A percentile compares a stretch with the other conserved stretches of the same genome.
phyloP scores from a whole-genome alignment of 1,140 invertebrate species.

The Pachypeltis micranthus region DNA sequence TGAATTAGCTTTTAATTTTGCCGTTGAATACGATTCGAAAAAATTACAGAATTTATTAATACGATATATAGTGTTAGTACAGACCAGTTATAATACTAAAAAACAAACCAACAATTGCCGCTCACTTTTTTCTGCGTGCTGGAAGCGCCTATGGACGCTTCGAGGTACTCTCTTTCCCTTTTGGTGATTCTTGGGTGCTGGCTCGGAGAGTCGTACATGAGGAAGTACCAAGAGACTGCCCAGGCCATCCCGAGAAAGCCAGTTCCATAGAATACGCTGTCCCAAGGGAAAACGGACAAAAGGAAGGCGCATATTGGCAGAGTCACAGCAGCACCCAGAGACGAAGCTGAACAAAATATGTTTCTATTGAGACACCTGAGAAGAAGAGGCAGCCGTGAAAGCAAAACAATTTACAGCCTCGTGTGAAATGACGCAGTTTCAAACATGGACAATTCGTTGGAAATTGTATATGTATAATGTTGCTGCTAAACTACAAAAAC shows the following conservation, averaged over 20 bases:
- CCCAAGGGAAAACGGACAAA: constrained; percentile 66
- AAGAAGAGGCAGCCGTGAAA: too few species aligned
- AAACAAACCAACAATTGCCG: too few species aligned
- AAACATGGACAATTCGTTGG: background rate
- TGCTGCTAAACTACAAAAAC: background rate
- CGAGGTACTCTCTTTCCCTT: constrained; percentile 68
- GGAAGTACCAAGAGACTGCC: constrained; percentile 70
- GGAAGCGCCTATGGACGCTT: constrained; percentile 50
- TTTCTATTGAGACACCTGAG: too few species aligned
- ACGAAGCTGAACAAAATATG: constrained; percentile 47
- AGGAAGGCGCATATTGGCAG: constrained; percentile 70
- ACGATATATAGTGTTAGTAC: too few species aligned
- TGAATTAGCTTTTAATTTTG: too few species aligned
- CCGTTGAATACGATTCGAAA: too few species aligned
- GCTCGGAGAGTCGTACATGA: constrained; percentile 74
- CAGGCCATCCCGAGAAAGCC: constrained; percentile 65
- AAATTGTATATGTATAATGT: background rate
- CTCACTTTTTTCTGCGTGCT: constrained; percentile 35
- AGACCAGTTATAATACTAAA: too few species aligned
- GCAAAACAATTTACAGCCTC: too few species aligned
- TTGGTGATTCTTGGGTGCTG: constrained; percentile 73
- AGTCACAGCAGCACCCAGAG: constrained; percentile 67
- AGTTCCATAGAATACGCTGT: constrained; percentile 73
- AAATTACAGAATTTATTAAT: too few species aligned
- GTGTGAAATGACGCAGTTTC: too few species aligned